A percentile compares a stretch with the other conserved stretches of the same genome.
phyloP scores from a whole-genome alignment of 2,113 vertebrate species.

The Xiphophorus couchianus region DNA sequence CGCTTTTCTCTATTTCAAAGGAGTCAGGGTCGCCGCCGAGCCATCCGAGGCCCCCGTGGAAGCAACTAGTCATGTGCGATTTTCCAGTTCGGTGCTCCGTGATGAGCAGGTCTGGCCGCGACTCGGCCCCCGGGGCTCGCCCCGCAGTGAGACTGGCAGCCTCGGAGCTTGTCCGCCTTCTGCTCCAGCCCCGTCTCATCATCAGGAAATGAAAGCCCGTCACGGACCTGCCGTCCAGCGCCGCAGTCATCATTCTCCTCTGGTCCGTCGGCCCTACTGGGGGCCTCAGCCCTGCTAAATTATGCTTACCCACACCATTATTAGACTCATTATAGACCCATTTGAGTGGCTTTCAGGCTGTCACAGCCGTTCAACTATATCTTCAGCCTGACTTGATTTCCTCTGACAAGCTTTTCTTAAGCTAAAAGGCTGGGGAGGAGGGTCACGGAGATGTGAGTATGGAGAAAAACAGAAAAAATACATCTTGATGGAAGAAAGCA shows the following conservation, averaged over 20 bases:
- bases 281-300: conserved; percentile 68
- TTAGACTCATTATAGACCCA: conserved; percentile 79
- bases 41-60: conserved; percentile 68
- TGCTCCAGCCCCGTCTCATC: conserved; percentile 68
- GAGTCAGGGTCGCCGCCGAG: conserved; percentile 65
- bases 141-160: conserved; percentile 58
- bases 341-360: conserved; percentile 79
- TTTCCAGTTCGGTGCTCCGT: conserved; percentile 75
- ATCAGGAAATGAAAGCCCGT: conserved; percentile 67
- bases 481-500: conserved; percentile 52
- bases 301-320: conserved; percentile 79
- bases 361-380: conserved; percentile 76
- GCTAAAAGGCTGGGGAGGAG: conserved; percentile 68
- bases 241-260: conserved; percentile 64
- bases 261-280: conserved; percentile 39
- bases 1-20: conserved; percentile 77
- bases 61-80: conserved; percentile 78
- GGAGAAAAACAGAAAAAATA: conserved; percentile 57
- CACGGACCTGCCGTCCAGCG: conserved; percentile 58
- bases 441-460: conserved; percentile 34
- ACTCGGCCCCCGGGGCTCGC: conserved; percentile 53
- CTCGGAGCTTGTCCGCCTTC: conserved; percentile 73
- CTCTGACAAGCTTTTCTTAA: conserved; percentile 78
- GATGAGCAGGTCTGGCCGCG: conserved; percentile 70
- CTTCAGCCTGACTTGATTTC: conserved; percentile 76